phyloP scores from a whole-genome alignment of 2,797 vertebrate species.

The Florisuga fusca region DNA sequence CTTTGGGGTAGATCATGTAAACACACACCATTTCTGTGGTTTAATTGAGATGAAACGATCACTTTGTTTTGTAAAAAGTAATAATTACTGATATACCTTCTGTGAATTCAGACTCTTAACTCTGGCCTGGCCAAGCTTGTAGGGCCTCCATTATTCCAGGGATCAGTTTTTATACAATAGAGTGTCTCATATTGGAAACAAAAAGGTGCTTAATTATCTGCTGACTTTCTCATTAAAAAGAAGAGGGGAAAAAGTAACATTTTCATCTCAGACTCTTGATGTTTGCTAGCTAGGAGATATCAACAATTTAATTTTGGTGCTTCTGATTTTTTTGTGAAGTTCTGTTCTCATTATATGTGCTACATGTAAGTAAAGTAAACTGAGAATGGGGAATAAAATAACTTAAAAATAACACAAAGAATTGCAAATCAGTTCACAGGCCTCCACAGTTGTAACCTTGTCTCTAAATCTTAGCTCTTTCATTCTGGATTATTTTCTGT shows the following conservation, averaged over 20 bases:
- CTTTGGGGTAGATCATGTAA: slow-evolving; percentile 39
- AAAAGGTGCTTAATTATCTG: background rate
- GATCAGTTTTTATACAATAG: slow-evolving; percentile 11
- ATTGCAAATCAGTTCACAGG: background rate
- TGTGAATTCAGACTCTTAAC: background rate
- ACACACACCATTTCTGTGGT: slow-evolving; percentile 48
- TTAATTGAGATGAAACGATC: slow-evolving; percentile 50
- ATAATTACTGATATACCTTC: background rate
- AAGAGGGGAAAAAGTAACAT: too few species aligned
- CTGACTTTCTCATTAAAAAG: background rate
- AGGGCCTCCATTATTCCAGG: background rate
- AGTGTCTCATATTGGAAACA: background rate
- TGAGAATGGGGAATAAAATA: background rate
- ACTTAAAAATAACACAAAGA: background rate
- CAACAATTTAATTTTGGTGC: background rate
- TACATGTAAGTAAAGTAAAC: background rate
- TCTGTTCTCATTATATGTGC: background rate
- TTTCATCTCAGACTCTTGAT: background rate
- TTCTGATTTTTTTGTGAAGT: background rate
- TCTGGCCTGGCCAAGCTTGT: background rate
- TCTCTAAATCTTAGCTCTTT: background rate
- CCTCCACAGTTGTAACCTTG: background rate
- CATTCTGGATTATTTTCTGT: background rate
- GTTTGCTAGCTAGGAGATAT: background rate
- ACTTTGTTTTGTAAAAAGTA: slow-evolving; percentile 45